A percentile compares a stretch with the other conserved stretches of the same genome.
These are phyloP conservation scores for Actinia tenebrosa DNA, from an alignment of 64 coral and sea anemone species.

Conservation along the genomic window DNA sequence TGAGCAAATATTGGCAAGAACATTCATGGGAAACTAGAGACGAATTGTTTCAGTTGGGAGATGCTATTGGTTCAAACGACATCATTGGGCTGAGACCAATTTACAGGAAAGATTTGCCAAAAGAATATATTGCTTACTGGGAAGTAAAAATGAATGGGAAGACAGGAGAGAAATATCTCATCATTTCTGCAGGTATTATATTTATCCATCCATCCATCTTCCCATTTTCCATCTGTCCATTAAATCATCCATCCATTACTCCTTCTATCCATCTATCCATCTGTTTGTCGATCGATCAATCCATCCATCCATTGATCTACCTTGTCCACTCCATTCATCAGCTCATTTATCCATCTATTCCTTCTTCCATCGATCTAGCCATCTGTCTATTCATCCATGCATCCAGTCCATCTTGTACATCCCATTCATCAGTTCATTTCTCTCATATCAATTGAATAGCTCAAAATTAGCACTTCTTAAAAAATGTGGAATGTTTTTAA, in stretches of 20 bases:
- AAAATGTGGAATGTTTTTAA: neutral
- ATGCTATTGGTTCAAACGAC: slow-evolving; percentile 47
- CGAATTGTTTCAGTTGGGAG: slow-evolving; percentile 65
- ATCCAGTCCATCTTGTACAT: no score
- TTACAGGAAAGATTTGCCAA: slow-evolving; percentile 78
- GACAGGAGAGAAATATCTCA: slow-evolving; percentile 78
- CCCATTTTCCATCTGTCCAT: neutral
- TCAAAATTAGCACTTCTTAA: neutral
- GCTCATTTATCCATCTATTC: neutral
- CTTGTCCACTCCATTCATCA: neutral
- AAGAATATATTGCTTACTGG: slow-evolving; percentile 78
- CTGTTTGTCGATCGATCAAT: neutral
- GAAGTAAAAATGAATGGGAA: slow-evolving; percentile 64
- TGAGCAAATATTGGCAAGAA: slow-evolving; percentile 35
- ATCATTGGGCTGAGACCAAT: slow-evolving; percentile 74
- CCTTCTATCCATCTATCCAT: neutral
- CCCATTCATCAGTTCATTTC: no score
- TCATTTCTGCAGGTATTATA: slow-evolving; percentile 78
- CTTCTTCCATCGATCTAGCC: neutral
- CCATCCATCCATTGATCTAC: neutral
- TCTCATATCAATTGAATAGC: no score
- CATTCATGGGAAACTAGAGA: slow-evolving; percentile 73
- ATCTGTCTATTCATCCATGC: no score
- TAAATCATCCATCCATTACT: neutral
- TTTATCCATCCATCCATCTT: neutral